These are phyloP conservation scores for Mya arenaria DNA, from an alignment of 1,140 invertebrate genomes.

Conservation along the genomic window DNA sequence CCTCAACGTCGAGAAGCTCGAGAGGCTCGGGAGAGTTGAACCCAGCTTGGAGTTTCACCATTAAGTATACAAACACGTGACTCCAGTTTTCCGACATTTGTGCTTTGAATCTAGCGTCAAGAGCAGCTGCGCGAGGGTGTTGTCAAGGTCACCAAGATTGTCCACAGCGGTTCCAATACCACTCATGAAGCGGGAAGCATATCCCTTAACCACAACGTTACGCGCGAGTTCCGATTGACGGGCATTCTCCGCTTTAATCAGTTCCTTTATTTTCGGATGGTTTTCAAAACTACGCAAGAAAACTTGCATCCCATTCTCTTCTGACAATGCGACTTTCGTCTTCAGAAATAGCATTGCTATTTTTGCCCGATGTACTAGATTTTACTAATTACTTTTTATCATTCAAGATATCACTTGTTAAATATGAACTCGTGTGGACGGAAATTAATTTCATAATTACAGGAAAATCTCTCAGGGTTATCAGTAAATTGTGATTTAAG, in stretches of 20 bases:
- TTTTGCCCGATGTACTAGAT: too few relatives aligned
- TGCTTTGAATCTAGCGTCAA: not conserved
- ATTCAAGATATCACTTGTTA: too few relatives aligned
- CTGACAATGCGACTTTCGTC: not conserved
- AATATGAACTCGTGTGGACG: too few relatives aligned
- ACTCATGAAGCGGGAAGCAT: not conserved
- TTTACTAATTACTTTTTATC: too few relatives aligned
- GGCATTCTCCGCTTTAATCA: slow-evolving; percentile 1
- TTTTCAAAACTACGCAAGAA: slow-evolving; percentile 27
- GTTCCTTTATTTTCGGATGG: not conserved
- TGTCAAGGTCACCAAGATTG: not conserved
- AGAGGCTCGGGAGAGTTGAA: too few relatives aligned
- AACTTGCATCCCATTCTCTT: slow-evolving; percentile 4
- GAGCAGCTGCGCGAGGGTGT: not conserved
- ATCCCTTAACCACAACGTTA: not conserved
- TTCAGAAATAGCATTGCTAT: not conserved
- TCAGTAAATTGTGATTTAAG: too few relatives aligned
- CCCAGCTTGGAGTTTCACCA: slow-evolving; percentile 20
- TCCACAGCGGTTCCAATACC: slow-evolving; percentile 7
- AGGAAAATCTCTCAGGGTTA: too few relatives aligned
- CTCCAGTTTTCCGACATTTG: slow-evolving; percentile 3
- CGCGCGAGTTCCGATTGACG: not conserved
- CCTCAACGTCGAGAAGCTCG: too few relatives aligned
- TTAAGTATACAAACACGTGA: not conserved
- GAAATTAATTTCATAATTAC: too few relatives aligned